Conservation (phyloP, 2,888 invertebrate species). For the Epinotia ramella region DNA sequence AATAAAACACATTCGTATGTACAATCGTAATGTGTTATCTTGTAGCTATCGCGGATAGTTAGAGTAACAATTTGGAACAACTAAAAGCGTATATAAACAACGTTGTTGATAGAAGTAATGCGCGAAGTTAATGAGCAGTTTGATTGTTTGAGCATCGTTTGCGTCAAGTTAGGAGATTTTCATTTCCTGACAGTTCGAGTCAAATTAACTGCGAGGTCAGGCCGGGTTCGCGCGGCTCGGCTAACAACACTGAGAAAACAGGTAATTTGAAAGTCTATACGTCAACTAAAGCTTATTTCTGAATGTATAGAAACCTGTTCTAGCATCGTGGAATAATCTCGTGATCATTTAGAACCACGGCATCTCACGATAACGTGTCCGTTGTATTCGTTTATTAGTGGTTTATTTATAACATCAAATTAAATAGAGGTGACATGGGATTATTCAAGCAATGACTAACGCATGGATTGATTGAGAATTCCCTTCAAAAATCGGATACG, state of each 20-base stretch:
- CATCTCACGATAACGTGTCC: constrained; percentile 6
- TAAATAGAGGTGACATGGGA: constrained; percentile 9
- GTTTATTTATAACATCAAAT: background rate
- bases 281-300: constrained; percentile 41
- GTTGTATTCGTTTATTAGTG: background rate
- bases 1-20: constrained; percentile 51
- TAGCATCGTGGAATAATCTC: constrained; percentile 22
- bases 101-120: constrained; percentile 48
- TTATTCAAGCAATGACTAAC: constrained; percentile 48
- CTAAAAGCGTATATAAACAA: constrained; percentile 11
- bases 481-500: constrained; percentile 50
- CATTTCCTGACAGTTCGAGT: constrained; percentile 59
- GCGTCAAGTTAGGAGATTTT: constrained; percentile 60
- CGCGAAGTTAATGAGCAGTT: constrained; percentile 56
- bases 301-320: constrained; percentile 43
- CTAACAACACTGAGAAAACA: constrained; percentile 64
- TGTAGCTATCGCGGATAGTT: constrained; percentile 35
- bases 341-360: constrained; percentile 25
- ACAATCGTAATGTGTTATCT: constrained; percentile 44
- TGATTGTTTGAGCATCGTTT: constrained; percentile 58
- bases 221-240: constrained; percentile 58
- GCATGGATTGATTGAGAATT: constrained; percentile 49
- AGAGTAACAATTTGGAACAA: constrained; percentile 32
- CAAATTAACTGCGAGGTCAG: constrained; percentile 63
- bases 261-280: constrained; percentile 45